Base-by-base conservation (phyloP, 2,797 vertebrate species). In the Aphelocoma californica region DNA sequence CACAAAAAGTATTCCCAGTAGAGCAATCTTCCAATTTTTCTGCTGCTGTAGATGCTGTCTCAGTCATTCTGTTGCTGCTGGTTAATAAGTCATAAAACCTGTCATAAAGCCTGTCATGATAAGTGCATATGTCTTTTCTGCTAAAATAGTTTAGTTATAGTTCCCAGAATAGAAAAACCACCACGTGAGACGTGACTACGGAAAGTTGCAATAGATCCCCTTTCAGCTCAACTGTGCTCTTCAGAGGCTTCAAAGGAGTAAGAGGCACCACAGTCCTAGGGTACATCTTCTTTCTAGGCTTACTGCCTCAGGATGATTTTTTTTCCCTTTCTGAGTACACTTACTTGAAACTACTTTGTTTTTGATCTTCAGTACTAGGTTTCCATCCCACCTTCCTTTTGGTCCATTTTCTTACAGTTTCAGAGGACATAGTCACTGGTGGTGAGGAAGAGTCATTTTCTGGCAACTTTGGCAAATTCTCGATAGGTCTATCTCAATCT, bases 81-180 rank as follows among this genome's bases (percentile, higher is more conserved):
- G 65, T 91, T 92, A 92, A 34, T 91, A 96, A 92, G 85, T 86
- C 77, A 91, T 82, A 95, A 96, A 95, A 78, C 29, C 67, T 85
- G 84, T 88, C 90, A 84, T 87, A 95, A 91, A 71, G 45, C 28
- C 80, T 88, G 91, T 90, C 75, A 90, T 78, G 71, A n/a, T 83
- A 91, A 88, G 53, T 64, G 38, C 71, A 13, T 64, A 62, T 79
- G 54, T 78, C 45, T 93, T 50, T 90, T 67, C 91, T 91, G 80
- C 50, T 84, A 95, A 90, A 95, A 86, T 57, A 89, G 32, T 85
- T 82, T 64, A 83, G 34, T 79, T 91, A 73, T 26, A 81, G 72
- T 57, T 88, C 53, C 82, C 79, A 90, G 69, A 90, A 93, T 8
- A 92, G 69, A 47, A 91, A 92, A 90, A 25, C 1, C 7, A 86